A percentile compares a stretch with the other conserved stretches of the same genome.
Evolutionary conservation across 2,113 vertebrate genomes (phyloP).

Genomic region (human): DNA sequence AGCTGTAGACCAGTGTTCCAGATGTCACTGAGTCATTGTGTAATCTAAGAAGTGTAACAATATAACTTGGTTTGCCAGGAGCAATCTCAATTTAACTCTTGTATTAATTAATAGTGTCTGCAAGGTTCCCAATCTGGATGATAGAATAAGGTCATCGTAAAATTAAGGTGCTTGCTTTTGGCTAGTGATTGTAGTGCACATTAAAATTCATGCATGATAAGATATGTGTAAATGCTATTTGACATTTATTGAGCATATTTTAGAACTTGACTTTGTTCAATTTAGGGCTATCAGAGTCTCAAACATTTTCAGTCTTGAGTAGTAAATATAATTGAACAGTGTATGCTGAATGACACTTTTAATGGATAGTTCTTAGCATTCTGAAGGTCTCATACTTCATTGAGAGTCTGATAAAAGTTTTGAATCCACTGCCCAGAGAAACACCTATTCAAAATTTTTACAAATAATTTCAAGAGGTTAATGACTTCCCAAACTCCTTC

Average conservation of each 20-base stretch:
- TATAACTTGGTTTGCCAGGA: background rate
- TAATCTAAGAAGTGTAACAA: background rate
- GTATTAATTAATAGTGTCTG: background rate
- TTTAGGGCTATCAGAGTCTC: background rate
- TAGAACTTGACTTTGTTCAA: background rate
- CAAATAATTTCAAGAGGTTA: background rate
- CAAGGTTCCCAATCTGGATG: background rate
- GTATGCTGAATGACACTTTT: background rate
- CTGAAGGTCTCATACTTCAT: background rate
- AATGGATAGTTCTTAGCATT: background rate
- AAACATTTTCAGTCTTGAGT: background rate
- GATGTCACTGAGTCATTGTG: background rate
- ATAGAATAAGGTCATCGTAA: background rate
- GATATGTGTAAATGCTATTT: background rate
- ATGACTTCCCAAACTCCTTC: background rate
- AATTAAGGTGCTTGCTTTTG: background rate
- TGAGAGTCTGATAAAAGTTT: background rate
- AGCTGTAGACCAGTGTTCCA: background rate
- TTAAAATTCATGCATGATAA: constrained; percentile 1
- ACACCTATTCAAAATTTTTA: background rate
- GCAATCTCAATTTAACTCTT: constrained; percentile 20
- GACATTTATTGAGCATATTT: background rate
- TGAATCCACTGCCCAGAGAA: background rate
- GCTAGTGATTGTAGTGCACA: background rate
- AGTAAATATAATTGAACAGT: background rate